These are phyloP conservation scores for Vombatus ursinus DNA, from an alignment of 2,113 vertebrate genomes.

Conservation along the genomic window DNA sequence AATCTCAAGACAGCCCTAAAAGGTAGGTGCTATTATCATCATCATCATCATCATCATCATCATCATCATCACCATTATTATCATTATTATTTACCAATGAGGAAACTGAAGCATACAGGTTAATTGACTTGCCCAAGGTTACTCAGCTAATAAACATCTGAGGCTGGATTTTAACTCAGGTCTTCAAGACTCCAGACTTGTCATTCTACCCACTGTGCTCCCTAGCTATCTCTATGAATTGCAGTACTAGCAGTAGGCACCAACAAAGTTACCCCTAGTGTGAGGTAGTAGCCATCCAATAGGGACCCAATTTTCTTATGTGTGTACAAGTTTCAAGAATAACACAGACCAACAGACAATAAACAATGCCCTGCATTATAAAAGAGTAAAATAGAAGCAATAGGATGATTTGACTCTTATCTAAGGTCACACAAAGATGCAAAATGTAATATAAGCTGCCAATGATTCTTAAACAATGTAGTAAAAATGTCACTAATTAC, in stretches of 20 bases:
- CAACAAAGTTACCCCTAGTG: not conserved
- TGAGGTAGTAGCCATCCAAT: not conserved
- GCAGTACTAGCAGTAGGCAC: not conserved
- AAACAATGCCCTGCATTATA: not conserved
- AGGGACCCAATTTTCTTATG: not conserved
- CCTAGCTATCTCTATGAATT: not conserved
- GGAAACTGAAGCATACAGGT: not conserved
- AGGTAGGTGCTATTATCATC: not conserved
- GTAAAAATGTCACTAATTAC: not conserved
- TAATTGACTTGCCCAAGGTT: not conserved
- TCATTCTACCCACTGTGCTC: too few species aligned
- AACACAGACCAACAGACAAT: not conserved
- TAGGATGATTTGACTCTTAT: not conserved
- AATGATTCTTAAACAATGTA: not conserved
- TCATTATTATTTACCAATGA: not conserved
- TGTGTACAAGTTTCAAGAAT: not conserved
- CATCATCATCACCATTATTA: not conserved
- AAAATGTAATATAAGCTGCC: not conserved
- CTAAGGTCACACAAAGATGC: not conserved
- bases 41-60: not conserved
- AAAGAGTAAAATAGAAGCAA: not conserved
- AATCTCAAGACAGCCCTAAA: not conserved
- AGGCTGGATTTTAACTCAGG: not conserved
- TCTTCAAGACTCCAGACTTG: not conserved
- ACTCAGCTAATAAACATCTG: too few species aligned